Conservation (phyloP, 2,888 invertebrate species). For the Nymphalis polychloros region DNA sequence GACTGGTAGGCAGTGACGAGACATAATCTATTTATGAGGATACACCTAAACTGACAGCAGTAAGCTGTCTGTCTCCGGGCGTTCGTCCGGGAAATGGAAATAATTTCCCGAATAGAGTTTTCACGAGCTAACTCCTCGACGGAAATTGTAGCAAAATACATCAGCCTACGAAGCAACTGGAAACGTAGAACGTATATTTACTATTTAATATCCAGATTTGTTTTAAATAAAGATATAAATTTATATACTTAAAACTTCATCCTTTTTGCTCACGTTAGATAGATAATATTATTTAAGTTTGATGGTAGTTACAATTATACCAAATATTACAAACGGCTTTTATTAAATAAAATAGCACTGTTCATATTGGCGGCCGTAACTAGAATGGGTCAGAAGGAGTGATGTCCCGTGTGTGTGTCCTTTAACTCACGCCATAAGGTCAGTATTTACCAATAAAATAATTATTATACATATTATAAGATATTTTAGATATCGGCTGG, state of each 20-base stretch:
- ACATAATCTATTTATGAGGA: slow-evolving; percentile 7
- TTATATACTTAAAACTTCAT: background rate
- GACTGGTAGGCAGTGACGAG: background rate
- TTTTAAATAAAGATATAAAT: slow-evolving; percentile 3
- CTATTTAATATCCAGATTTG: slow-evolving; percentile 18
- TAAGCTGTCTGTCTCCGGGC: slow-evolving; percentile 11
- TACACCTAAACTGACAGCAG: slow-evolving; percentile 20
- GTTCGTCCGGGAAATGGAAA: slow-evolving; percentile 42
- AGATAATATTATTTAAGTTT: no score
- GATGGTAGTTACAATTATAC: no score
- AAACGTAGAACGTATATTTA: slow-evolving; percentile 14
- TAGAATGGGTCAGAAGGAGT: no score
- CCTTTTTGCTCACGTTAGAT: no score
- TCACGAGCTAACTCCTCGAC: slow-evolving; percentile 28
- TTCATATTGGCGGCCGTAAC: no score
- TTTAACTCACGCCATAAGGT: no score
- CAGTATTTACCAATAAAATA: no score
- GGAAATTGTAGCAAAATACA: slow-evolving; percentile 45
- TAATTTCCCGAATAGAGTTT: slow-evolving; percentile 43
- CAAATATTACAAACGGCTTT: no score
- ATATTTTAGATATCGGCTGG: no score
- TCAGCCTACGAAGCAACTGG: slow-evolving; percentile 16
- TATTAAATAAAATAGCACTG: no score
- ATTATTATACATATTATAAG: no score
- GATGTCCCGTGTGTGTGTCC: no score